Conservation (phyloP, 2,797 vertebrate genomes). For the Luscinia megarhynchos region DNA sequence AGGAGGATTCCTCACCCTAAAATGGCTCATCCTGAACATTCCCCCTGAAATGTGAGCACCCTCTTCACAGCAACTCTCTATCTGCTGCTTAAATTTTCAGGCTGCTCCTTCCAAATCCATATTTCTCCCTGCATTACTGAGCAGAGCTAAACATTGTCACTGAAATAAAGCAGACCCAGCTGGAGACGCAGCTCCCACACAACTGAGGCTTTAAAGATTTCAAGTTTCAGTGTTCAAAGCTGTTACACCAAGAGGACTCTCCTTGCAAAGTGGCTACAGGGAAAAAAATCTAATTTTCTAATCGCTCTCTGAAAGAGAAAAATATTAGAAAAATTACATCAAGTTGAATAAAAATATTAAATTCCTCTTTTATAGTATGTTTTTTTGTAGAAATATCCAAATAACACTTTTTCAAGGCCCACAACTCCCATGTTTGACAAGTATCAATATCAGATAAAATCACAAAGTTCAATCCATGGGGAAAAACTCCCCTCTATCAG, state of each 20-base stretch:
- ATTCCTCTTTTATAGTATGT: not conserved
- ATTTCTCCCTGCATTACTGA: constrained; percentile 14
- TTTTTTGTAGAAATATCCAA: not conserved
- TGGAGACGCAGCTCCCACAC: constrained; percentile 15
- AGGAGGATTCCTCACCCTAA: not conserved
- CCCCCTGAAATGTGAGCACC: constrained; percentile 41
- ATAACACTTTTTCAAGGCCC: not conserved
- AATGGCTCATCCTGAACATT: constrained; percentile 17
- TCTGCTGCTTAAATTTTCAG: not conserved
- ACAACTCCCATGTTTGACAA: not conserved
- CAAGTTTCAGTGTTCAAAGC: not conserved
- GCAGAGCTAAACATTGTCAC: not conserved
- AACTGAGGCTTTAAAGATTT: not conserved
- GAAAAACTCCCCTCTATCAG: not conserved
- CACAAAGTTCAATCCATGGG: not conserved
- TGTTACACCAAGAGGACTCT: not conserved
- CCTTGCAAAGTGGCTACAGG: not conserved
- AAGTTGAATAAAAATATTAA: not conserved
- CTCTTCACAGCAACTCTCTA: not conserved
- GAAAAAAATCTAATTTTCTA: not conserved
- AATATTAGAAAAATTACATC: not conserved
- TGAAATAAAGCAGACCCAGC: constrained; percentile 59
- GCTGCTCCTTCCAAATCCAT: constrained; percentile 36
- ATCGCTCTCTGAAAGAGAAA: fast-evolving
- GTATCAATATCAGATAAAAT: not conserved